Conservation (phyloP, 2,113 vertebrate genomes). For the Hypocryptadius cinnamomeus region DNA sequence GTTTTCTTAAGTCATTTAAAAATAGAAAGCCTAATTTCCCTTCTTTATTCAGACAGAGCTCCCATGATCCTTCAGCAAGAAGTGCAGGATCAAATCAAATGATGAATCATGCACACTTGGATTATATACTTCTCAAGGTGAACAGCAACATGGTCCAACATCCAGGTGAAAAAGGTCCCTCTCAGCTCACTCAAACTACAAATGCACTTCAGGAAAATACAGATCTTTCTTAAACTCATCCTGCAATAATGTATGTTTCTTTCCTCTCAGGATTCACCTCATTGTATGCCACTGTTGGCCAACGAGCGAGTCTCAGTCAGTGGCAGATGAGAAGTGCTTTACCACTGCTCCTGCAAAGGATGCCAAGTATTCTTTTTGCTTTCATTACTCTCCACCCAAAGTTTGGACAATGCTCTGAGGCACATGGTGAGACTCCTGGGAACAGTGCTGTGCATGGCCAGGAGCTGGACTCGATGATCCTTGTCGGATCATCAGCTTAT, state of each 20-base stretch:
- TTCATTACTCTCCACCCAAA: neutral
- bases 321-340: neutral
- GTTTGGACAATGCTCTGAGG: neutral
- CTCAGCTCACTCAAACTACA: neutral
- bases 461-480: neutral
- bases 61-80: neutral
- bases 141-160: neutral
- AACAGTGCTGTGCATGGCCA: neutral
- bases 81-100: neutral
- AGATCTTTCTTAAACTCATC: neutral
- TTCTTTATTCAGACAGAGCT: neutral
- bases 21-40: conserved; percentile 19
- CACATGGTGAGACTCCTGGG: neutral
- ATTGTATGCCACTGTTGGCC: accelerated
- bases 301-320: neutral
- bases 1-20: conserved; percentile 18
- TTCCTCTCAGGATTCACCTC: neutral
- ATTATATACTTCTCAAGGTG: neutral
- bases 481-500: neutral
- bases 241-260: neutral
- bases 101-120: neutral
- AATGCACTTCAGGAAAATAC: neutral
- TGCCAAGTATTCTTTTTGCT: neutral
- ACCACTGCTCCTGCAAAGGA: neutral
- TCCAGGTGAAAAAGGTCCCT: neutral